Evolutionary conservation across 2,113 vertebrate species (phyloP).

Genomic region (Indri indri): DNA sequence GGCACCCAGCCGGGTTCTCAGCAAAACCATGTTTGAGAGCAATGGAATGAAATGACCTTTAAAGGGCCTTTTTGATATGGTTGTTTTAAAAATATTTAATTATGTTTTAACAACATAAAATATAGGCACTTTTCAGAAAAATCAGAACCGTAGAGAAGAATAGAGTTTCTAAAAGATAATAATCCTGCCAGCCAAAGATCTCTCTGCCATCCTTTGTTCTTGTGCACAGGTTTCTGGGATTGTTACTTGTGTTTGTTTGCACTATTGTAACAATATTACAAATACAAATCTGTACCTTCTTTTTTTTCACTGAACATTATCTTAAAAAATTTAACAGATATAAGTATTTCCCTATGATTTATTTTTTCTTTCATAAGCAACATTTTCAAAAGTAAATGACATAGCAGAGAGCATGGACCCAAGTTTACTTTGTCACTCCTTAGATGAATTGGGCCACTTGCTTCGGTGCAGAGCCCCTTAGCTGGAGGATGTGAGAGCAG

Average conservation of each 20-base stretch:
- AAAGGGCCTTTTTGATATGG: neutral
- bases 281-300: neutral
- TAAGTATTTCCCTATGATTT: neutral
- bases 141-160: neutral
- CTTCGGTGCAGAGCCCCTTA: neutral
- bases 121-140: neutral
- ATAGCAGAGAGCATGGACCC: neutral
- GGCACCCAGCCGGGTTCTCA: neutral
- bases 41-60: neutral
- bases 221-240: neutral
- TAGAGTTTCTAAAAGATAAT: neutral
- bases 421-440: neutral
- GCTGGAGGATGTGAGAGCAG: neutral
- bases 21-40: neutral
- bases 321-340: neutral
- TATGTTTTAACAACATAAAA: neutral
- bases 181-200: neutral
- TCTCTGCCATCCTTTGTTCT: neutral
- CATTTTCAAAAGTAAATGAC: neutral
- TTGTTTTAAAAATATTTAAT: neutral
- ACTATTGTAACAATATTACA: neutral
- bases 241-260: neutral
- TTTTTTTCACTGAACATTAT: neutral
- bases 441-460: neutral
- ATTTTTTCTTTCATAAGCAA: neutral